Evolutionary conservation across 37 sponge, comb jelly and placozoan species (phyloP).

Genomic region (Hormiphora californensis): DNA sequence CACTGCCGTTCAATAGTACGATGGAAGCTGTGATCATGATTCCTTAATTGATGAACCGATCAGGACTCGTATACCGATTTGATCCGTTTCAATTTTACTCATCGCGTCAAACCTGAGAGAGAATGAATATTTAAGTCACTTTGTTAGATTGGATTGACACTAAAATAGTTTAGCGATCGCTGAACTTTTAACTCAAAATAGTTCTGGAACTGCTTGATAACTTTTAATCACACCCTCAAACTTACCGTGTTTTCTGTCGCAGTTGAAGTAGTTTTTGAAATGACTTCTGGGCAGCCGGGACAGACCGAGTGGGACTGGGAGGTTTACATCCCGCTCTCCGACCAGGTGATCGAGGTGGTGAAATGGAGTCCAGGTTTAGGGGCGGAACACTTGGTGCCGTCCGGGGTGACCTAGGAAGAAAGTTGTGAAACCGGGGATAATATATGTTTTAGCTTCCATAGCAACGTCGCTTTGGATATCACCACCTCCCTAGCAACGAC

Average conservation of each 20-base stretch:
- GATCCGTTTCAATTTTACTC: conserved; percentile 23
- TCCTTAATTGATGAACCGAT: background rate
- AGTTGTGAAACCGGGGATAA: too few species aligned
- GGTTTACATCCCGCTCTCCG: too few species aligned
- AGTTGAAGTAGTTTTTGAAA: conserved; percentile 25
- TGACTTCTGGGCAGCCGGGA: conserved; percentile 20
- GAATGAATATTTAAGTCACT: background rate
- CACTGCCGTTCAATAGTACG: too few species aligned
- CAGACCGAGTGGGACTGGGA: background rate
- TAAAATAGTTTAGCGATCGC: too few species aligned
- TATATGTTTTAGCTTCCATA: too few species aligned
- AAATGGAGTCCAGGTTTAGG: too few species aligned
- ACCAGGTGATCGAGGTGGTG: too few species aligned
- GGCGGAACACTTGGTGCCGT: too few species aligned
- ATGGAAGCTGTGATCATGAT: background rate
- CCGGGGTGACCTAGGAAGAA: too few species aligned
- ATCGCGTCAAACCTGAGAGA: background rate
- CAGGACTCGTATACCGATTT: conserved; percentile 43
- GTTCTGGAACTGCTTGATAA: background rate
- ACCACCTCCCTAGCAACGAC: too few species aligned
- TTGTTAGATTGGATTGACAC: background rate
- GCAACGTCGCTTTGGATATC: too few species aligned
- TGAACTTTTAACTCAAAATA: too few species aligned
- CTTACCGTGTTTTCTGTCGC: conserved; percentile 2
- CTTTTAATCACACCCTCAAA: background rate